Evolutionary conservation across 2,797 vertebrate genomes (phyloP).

Genomic region (Monodelphis domestica): DNA sequence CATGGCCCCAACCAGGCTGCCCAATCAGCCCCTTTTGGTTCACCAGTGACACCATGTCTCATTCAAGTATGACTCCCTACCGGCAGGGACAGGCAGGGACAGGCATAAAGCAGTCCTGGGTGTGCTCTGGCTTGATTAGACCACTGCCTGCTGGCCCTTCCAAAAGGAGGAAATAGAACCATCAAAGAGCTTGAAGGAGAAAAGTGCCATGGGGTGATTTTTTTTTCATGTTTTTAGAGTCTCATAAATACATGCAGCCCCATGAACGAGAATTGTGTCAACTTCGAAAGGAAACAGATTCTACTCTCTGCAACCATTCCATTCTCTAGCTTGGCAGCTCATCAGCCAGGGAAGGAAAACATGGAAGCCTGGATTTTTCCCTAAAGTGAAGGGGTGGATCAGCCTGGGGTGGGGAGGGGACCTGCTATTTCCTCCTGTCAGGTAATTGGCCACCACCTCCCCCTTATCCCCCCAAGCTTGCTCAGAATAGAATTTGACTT

Average conservation of each 20-base stretch:
- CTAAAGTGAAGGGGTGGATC: too few relatives aligned
- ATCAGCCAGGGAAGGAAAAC: neutral
- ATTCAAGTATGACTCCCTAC: neutral
- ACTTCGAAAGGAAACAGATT: neutral
- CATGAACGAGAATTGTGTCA: neutral
- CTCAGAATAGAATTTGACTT: too few relatives aligned
- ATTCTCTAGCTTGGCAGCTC: neutral
- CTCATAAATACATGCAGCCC: neutral
- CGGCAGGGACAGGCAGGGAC: neutral
- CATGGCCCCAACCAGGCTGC: neutral
- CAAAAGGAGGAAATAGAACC: neutral
- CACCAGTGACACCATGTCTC: neutral
- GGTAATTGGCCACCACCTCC: too few relatives aligned
- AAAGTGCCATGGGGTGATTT: neutral
- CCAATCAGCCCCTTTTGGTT: neutral
- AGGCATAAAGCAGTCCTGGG: neutral
- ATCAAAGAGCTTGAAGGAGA: neutral
- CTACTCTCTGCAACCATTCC: neutral
- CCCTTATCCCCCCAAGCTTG: too few relatives aligned
- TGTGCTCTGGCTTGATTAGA: neutral
- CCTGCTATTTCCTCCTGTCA: too few relatives aligned
- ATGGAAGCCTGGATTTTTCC: too few relatives aligned
- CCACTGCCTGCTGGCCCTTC: neutral
- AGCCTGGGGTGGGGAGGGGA: too few relatives aligned
- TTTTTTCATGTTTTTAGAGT: neutral